These are phyloP conservation scores for Wasmannia auropunctata DNA, from an alignment of 1,140 invertebrate species.

Conservation along the genomic window DNA sequence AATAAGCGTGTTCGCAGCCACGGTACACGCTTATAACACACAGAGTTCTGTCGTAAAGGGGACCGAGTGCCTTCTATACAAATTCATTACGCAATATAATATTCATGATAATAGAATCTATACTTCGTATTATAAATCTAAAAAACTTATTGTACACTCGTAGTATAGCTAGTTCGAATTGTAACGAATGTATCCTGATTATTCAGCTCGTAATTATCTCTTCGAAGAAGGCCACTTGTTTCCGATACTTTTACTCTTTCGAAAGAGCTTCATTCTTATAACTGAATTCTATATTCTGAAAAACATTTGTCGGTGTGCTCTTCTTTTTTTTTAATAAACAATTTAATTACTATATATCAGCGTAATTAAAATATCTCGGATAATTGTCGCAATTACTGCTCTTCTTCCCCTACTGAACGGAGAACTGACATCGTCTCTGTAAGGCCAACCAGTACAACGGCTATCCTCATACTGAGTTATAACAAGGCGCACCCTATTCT, in stretches of 20 bases:
- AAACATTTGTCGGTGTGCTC: not conserved
- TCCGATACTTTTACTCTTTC: not conserved
- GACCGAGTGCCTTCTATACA: slow-evolving; percentile 84
- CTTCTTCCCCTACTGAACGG: not conserved
- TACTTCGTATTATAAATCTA: slow-evolving; percentile 65
- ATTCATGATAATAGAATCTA: slow-evolving; percentile 70
- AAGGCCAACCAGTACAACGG: slow-evolving; percentile 25
- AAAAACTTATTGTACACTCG: slow-evolving; percentile 75
- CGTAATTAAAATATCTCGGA: not conserved
- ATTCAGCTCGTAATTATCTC: slow-evolving; percentile 8
- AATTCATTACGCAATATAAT: slow-evolving; percentile 74
- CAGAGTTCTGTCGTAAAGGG: slow-evolving; percentile 85
- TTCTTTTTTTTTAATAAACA: not conserved
- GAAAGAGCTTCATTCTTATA: not conserved
- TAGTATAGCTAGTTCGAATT: slow-evolving; percentile 66
- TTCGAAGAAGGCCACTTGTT: slow-evolving; percentile 50
- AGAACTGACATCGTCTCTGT: slow-evolving; percentile 9
- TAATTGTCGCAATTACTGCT: slow-evolving; percentile 11
- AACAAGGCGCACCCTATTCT: slow-evolving; percentile 62
- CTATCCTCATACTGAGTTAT: slow-evolving; percentile 49
- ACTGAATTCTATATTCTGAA: not conserved
- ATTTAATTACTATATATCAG: not conserved
- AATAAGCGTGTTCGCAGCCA: slow-evolving; percentile 79
- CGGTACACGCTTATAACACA: slow-evolving; percentile 77
- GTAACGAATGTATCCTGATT: slow-evolving; percentile 59